These are phyloP conservation scores for Willowsia nigromaculata DNA, from an alignment of 2,888 invertebrate genomes.

Conservation along the genomic window DNA sequence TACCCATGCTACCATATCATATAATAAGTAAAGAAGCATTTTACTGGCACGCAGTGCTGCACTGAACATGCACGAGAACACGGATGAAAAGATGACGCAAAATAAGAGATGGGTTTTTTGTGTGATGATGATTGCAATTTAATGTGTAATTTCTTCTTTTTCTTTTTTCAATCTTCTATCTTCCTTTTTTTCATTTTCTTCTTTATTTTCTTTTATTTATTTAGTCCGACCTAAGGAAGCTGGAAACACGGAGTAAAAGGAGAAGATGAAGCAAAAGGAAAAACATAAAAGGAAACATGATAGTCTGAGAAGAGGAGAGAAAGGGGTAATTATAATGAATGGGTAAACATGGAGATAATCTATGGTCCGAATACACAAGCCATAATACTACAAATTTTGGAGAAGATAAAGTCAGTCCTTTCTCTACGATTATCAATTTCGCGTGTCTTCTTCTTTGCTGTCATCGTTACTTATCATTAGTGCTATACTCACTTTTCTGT, in stretches of 20 bases:
- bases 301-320: not conserved
- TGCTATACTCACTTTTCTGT: no score
- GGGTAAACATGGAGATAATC: not conserved
- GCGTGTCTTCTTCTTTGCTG: not conserved
- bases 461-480: no score
- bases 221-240: constrained; percentile 76
- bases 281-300: not conserved
- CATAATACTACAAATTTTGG: not conserved
- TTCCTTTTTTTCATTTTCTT: not conserved
- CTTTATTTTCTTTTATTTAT: constrained; percentile 37
- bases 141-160: not conserved
- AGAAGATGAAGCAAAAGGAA: not conserved
- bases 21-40: not conserved
- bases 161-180: not conserved
- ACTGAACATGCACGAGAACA: not conserved
- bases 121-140: constrained; percentile 14
- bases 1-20: no score
- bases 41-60: not conserved
- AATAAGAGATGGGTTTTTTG: not conserved
- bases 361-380: not conserved
- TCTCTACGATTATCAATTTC: not conserved
- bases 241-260: constrained; percentile 58
- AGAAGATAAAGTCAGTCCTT: not conserved
- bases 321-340: constrained; percentile 14
- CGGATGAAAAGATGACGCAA: constrained; percentile 21